A percentile compares a stretch with the other conserved stretches of the same genome.
Evolutionary conservation across 1,140 invertebrate species (phyloP).

Genomic region (Meteorus sp.): DNA sequence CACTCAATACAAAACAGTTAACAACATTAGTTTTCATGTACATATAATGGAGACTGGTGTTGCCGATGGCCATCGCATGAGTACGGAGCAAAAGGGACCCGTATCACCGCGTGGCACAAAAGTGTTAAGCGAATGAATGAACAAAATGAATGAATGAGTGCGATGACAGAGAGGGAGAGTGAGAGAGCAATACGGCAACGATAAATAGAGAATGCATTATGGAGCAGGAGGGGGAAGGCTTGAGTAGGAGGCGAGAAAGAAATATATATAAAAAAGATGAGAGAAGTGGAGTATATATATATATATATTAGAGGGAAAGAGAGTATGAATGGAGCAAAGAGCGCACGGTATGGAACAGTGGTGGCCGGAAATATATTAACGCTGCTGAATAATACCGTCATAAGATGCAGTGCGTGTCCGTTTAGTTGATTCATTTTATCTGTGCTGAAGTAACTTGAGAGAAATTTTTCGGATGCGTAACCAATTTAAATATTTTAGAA

Average conservation of each 20-base stretch:
- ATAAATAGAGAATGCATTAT: no score
- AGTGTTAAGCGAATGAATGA: conserved; percentile 57
- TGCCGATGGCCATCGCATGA: conserved; percentile 39
- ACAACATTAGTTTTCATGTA: no score
- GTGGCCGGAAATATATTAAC: conserved; percentile 45
- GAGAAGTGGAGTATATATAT: neutral
- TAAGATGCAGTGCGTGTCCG: neutral
- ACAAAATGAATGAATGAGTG: conserved; percentile 40
- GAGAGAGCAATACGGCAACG: conserved; percentile 15
- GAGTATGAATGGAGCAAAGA: conserved; percentile 16
- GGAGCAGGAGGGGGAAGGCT: conserved; percentile 23
- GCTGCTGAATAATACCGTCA: conserved; percentile 32
- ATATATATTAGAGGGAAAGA: no score
- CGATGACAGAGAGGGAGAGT: conserved; percentile 27
- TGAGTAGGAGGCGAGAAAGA: no score
- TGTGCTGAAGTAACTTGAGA: conserved; percentile 20
- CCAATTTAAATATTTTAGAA: no score
- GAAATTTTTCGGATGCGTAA: neutral
- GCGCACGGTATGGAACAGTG: conserved; percentile 29
- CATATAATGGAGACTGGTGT: no score
- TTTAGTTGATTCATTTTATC: conserved; percentile 39
- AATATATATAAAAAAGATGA: conserved; percentile 25
- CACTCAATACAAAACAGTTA: conserved; percentile 55
- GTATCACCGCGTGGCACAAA: conserved; percentile 52
- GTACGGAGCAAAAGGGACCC: conserved; percentile 37